Evolutionary conservation across 2,113 vertebrate genomes (phyloP), one percentile per base, ranked within the genome.

Genomic region (Ictidomys tridecemlineatus): DNA sequence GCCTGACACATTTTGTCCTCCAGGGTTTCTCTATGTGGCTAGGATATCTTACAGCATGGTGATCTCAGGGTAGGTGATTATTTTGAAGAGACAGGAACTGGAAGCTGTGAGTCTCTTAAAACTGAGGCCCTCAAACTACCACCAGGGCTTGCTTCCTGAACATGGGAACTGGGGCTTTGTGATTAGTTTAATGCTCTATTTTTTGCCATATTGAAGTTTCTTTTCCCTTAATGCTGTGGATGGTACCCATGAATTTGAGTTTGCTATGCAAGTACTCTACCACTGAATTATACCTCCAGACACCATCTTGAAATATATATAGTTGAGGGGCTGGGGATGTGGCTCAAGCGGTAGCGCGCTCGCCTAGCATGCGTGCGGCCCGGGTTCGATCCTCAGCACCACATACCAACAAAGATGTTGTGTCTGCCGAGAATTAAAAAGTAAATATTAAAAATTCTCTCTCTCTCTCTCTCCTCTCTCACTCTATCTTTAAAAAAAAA

Each of bases 131-230:
- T 80, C 26, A 89, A 79, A 89, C 22, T 53, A 79, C 65, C 53
- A 84, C 5, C 22, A 80, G 85, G 28, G 53, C 20, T 42, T 65
- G 65, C 13, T 78, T 94, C 86, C 8, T 34, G 56, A n/a, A 2
- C 20, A 0, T 37, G n/a, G n/a, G 39, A 61, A 32, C 22, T 30
- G 26, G 53, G 32, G 56, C 63, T 18, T 69, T 76, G 28, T 14
- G 22, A n/a, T 95, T 61, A 89, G 53, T 82, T 79, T 87, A 26
- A 74, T 91, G 11, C 34, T 86, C 78, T 96, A 69, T 42, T 37
- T 37, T 84, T 77, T 70, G 30, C 63, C 58, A 24, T 32, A 79
- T 42, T 83, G 22, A 83, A 39, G 42, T 83, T 69, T 34, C 34
- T 34, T 69, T 34, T 34, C 11, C 11, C 67, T 69, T 69, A 61